These are phyloP conservation scores for Girardia tigrina DNA, from an alignment of 2,888 invertebrate genomes.

Conservation along the genomic window DNA sequence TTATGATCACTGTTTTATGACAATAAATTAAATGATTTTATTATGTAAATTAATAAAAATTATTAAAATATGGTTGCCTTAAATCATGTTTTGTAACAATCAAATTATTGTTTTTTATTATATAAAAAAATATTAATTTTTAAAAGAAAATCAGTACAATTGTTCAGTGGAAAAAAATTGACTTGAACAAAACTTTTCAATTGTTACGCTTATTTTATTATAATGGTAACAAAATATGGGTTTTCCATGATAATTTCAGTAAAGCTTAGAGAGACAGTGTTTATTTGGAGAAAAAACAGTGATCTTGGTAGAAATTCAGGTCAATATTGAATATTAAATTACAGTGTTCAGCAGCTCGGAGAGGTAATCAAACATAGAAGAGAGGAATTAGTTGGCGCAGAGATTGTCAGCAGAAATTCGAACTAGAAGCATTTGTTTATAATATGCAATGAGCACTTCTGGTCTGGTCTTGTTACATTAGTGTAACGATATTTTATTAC, in stretches of 20 bases:
- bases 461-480: conserved; percentile 13
- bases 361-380: conserved; percentile 13
- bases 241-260: conserved; percentile 14
- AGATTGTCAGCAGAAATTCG: conserved; percentile 23
- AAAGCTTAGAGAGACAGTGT: conserved; percentile 5
- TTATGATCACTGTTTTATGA: too few species aligned
- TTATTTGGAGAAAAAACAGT: conserved; percentile 14
- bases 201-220: not conserved
- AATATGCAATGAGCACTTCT: conserved; percentile 8
- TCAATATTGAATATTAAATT: conserved; percentile 14
- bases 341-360: not conserved
- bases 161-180: too few species aligned
- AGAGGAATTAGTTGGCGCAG: conserved; percentile 11
- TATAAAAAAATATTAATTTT: too few species aligned
- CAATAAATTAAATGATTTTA: too few species aligned
- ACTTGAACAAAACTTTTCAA: too few species aligned
- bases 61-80: too few species aligned
- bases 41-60: too few species aligned
- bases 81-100: too few species aligned
- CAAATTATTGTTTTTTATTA: too few species aligned
- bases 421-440: conserved; percentile 20
- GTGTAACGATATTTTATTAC: conserved; percentile 23
- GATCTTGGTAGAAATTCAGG: not conserved
- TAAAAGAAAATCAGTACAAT: too few species aligned
- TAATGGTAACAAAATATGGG: not conserved